Evolutionary conservation across 92 coral and sea anemone species (phyloP).

Genomic region (Epizoanthus illoricatus): DNA sequence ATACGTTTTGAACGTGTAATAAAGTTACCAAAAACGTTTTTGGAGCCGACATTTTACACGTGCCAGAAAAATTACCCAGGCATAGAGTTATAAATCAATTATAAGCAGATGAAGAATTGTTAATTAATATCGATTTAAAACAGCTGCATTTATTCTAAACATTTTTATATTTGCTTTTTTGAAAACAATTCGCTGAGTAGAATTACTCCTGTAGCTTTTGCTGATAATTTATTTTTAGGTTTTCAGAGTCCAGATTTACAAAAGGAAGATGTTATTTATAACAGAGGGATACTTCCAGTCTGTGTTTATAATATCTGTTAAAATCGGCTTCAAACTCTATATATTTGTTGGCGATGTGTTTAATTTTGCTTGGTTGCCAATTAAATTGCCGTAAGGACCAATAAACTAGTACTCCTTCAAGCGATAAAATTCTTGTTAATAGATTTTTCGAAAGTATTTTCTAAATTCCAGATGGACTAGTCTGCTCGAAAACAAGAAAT

Average conservation of each 20-base stretch:
- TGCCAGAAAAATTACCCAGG: neutral
- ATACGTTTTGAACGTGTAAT: neutral
- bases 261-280: neutral
- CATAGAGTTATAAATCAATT: constrained; percentile 27
- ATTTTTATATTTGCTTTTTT: neutral
- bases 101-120: constrained; percentile 5
- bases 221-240: neutral
- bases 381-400: neutral
- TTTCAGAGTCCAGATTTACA: neutral
- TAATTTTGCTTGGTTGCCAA: neutral
- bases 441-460: too few species aligned
- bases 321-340: neutral
- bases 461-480: too few species aligned
- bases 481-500: too few species aligned
- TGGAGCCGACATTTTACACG: neutral
- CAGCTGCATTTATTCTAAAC: constrained; percentile 13
- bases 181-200: neutral
- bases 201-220: neutral
- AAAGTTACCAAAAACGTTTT: neutral
- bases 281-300: neutral
- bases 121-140: constrained; percentile 19
- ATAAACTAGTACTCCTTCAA: neutral
- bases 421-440: constrained; percentile 8
- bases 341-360: neutral
- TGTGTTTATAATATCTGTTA: neutral